Conservation (phyloP, 2,113 vertebrate genomes). For the Entomyzon cyanotis region DNA sequence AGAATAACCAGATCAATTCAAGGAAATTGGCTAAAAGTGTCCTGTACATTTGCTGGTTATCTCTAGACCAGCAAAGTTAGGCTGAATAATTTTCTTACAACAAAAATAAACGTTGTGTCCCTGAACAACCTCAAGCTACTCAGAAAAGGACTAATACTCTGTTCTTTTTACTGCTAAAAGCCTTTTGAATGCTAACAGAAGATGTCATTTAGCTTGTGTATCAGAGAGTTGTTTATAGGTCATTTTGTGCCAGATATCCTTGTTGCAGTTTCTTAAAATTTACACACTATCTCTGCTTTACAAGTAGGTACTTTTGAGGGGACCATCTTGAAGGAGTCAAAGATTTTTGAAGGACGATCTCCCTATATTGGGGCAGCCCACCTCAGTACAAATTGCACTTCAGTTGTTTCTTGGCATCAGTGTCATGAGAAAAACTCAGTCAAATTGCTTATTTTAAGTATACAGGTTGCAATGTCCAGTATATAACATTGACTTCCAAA, state of each 20-base stretch:
- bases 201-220: not conserved
- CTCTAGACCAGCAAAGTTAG: not conserved
- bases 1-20: not conserved
- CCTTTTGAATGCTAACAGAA: not conserved
- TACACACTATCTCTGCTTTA: not conserved
- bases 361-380: not conserved
- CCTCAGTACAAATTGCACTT: not conserved
- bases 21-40: not conserved
- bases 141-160: not conserved
- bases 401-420: not conserved
- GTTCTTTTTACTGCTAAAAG: not conserved
- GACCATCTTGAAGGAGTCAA: not conserved
- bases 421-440: not conserved
- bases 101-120: not conserved
- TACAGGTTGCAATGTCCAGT: not conserved
- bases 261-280: not conserved
- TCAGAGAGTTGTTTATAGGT: not conserved
- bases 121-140: not conserved
- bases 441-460: not conserved
- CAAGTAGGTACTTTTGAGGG: not conserved
- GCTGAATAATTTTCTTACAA: not conserved
- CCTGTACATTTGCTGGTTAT: not conserved
- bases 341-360: not conserved
- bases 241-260: not conserved
- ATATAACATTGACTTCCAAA: not conserved